phyloP scores from a whole-genome alignment of 2,113 vertebrate species.

The Oceanites oceanicus region DNA sequence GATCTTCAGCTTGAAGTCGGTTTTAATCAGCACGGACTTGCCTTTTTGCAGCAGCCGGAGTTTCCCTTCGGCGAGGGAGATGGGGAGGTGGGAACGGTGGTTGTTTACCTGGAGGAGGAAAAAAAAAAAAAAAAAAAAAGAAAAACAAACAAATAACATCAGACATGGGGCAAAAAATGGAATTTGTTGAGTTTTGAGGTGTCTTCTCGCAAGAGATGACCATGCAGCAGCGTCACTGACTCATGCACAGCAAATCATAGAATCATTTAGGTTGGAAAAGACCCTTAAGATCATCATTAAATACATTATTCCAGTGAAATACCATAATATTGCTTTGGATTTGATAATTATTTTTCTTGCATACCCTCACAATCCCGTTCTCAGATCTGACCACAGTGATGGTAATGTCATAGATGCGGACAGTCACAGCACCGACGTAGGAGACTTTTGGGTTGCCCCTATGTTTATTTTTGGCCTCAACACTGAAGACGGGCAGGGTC shows the following conservation, averaged over 20 bases:
- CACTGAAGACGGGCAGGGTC: not conserved
- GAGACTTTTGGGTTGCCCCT: not conserved
- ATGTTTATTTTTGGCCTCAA: not conserved
- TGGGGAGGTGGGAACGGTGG: conserved; percentile 66
- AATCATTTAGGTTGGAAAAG: not conserved
- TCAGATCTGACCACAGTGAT: not conserved
- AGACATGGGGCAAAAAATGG: not conserved
- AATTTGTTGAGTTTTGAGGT: not conserved
- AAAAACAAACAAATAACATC: not conserved
- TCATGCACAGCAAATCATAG: accelerated
- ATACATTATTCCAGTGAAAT: accelerated
- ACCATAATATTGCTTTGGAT: not conserved
- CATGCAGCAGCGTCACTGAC: accelerated
- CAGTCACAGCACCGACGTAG: not conserved
- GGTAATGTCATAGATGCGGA: accelerated
- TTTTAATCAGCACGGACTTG: conserved; percentile 49
- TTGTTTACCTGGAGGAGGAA: conserved; percentile 67
- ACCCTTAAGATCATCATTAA: not conserved
- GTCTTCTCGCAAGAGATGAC: not conserved
- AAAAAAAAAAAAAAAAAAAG: accelerated
- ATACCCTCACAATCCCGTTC: conserved; percentile 27
- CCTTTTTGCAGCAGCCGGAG: conserved; percentile 66
- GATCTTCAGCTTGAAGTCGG: conserved; percentile 67
- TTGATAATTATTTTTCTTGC: not conserved
- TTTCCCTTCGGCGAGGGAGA: conserved; percentile 53